Evolutionary conservation across 2,888 invertebrate species (phyloP), one percentile per base, ranked within the genome.

Genomic region (Podotricha telesiphe): DNA sequence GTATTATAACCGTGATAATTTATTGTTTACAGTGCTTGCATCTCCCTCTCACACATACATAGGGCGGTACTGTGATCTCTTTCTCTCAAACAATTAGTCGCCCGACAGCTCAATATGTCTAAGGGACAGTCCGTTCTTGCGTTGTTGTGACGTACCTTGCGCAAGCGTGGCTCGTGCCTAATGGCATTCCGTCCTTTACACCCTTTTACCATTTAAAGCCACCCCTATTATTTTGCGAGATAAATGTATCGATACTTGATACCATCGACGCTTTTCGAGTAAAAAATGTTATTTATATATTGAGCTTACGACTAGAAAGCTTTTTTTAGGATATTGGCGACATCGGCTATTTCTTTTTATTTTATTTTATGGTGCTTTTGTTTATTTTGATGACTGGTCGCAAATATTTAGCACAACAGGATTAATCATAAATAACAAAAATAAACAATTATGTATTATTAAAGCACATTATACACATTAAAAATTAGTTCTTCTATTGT

Each of bases 1-100:
- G 84, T 81, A 83, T 87, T 87, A 86, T 81, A 83, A 83, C 82
- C 82, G 81, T 75, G 78, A 84, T 87, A 88, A 89, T 90, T 90
- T 91, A 90, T 90, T 84, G 86, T 72, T 80, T 80, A 78, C 81
- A 82, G 78, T 76, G 20, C 37, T 61, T 67, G 78, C 86, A 85
- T 72, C 79, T 68, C 69, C 83, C 81, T 6, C 71, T 2, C 81
- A 1, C 45, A 19, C 34, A 45, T 22, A 47, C 8, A 15, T 22
- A 19, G n/a, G 5, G 17, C 15, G 7, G 1, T 6, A 37, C 58
- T 74, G 50, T 61, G 68, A 73, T 83, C 81, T 69, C 82, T 58
- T 67, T 82, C 77, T 8, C 68, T 53, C 79, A 40, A 67, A 85
- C 88, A 86, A 86, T 87, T 87, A 87, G 85, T 73, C 11, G 37